These are phyloP conservation scores for Turnix velox DNA, from an alignment of 2,113 vertebrate genomes.

Conservation along the genomic window DNA sequence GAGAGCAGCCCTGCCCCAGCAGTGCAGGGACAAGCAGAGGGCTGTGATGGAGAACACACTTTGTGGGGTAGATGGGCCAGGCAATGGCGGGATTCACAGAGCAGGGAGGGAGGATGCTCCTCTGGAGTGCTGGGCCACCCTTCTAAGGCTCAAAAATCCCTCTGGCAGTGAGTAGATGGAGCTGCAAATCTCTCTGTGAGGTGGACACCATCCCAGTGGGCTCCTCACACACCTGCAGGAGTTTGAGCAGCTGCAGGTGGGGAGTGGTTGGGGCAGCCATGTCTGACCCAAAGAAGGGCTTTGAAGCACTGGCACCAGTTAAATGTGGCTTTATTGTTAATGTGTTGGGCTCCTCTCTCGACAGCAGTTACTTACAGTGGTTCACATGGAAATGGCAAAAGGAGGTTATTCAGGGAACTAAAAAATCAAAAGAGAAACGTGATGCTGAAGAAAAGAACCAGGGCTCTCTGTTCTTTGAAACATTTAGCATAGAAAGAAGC, in stretches of 20 bases:
- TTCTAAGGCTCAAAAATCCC: background rate
- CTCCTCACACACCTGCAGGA: too few species aligned
- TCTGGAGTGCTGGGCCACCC: too few species aligned
- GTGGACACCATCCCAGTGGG: too few species aligned
- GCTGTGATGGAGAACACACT: accelerated
- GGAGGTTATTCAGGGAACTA: conserved; percentile 60
- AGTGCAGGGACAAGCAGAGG: background rate
- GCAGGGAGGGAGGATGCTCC: too few species aligned
- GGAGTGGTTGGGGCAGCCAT: accelerated
- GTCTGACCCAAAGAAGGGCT: background rate
- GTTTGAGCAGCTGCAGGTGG: background rate
- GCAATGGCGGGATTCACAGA: accelerated
- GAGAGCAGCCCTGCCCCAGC: background rate
- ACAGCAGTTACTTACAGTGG: conserved; percentile 85
- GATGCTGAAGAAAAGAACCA: conserved; percentile 69
- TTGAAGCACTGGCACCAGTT: too few species aligned
- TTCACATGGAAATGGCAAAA: conserved; percentile 70
- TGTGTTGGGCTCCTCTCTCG: conserved; percentile 79
- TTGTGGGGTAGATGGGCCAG: accelerated
- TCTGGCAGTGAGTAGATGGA: too few species aligned
- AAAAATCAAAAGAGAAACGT: conserved; percentile 71
- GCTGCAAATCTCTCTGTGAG: too few species aligned
- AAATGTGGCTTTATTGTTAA: conserved; percentile 85
- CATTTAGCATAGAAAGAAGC: conserved; percentile 77
- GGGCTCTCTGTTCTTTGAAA: conserved; percentile 74